These are phyloP conservation scores for Plectus sambesii DNA, from an alignment of 1,140 invertebrate species.

Conservation along the genomic window DNA sequence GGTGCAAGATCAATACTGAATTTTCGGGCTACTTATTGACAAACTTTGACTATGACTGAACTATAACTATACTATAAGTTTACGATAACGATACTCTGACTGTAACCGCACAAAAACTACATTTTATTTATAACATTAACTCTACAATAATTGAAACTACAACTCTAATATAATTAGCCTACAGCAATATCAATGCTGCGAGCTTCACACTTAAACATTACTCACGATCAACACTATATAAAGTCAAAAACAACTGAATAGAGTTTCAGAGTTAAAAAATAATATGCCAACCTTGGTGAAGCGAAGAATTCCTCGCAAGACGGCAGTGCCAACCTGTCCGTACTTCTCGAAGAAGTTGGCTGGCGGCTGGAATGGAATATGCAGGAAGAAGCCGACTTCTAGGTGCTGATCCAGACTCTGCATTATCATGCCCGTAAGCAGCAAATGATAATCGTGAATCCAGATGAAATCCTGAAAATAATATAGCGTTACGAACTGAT, in stretches of 20 bases:
- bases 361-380: conserved; percentile 45
- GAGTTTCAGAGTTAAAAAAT: conserved; percentile 20
- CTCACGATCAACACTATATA: conserved; percentile 9
- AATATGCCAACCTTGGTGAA: conserved; percentile 35
- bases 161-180: conserved; percentile 17
- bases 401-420: conserved; percentile 40
- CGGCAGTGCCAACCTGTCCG: conserved; percentile 31
- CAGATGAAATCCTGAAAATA: conserved; percentile 41
- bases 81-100: too few species aligned
- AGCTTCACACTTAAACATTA: too few species aligned
- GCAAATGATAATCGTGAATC: conserved; percentile 45
- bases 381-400: conserved; percentile 44
- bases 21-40: too few species aligned
- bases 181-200: conserved; percentile 13
- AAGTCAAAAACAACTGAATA: neutral
- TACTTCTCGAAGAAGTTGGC: conserved; percentile 43
- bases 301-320: conserved; percentile 36
- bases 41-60: too few species aligned
- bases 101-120: too few species aligned
- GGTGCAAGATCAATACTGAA: too few species aligned
- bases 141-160: conserved; percentile 10
- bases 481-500: too few species aligned
- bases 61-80: too few species aligned
- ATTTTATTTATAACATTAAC: too few species aligned
- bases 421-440: conserved; percentile 44